phyloP scores from a whole-genome alignment of 1,140 invertebrate genomes.

The Pygmarrhopalites habei region DNA sequence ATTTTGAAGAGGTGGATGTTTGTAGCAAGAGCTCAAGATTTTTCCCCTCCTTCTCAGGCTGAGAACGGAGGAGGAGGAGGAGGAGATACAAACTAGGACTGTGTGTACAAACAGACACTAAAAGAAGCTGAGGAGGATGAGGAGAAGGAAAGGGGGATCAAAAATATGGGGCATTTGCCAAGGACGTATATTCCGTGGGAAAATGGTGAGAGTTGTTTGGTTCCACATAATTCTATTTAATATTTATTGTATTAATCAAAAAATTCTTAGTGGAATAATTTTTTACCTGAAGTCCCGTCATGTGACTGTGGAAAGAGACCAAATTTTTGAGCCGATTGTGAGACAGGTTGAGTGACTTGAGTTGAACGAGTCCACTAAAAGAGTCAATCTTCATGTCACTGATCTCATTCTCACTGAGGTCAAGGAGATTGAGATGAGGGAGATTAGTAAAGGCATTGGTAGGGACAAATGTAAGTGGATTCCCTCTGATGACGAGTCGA shows the following conservation, averaged over 20 bases:
- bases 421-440: conserved; percentile 65
- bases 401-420: conserved; percentile 73
- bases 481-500: conserved; percentile 63
- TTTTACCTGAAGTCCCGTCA: conserved; percentile 57
- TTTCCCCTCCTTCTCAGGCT: too few species aligned
- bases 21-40: too few species aligned
- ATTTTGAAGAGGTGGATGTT: background rate
- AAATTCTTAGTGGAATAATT: too few species aligned
- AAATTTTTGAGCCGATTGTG: conserved; percentile 72
- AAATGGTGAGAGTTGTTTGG: too few species aligned
- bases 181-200: too few species aligned
- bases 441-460: conserved; percentile 74
- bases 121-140: background rate
- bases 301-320: conserved; percentile 71
- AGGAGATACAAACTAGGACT: too few species aligned
- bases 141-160: background rate
- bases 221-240: too few species aligned
- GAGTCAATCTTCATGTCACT: conserved; percentile 77
- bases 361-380: conserved; percentile 63
- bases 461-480: conserved; percentile 70
- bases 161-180: background rate
- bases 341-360: conserved; percentile 70
- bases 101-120: too few species aligned
- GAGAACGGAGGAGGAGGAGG: too few species aligned
- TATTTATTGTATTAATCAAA: too few species aligned